These are phyloP conservation scores for Ambastaia sidthimunki DNA, from an alignment of 2,797 vertebrate species.

Conservation along the genomic window DNA sequence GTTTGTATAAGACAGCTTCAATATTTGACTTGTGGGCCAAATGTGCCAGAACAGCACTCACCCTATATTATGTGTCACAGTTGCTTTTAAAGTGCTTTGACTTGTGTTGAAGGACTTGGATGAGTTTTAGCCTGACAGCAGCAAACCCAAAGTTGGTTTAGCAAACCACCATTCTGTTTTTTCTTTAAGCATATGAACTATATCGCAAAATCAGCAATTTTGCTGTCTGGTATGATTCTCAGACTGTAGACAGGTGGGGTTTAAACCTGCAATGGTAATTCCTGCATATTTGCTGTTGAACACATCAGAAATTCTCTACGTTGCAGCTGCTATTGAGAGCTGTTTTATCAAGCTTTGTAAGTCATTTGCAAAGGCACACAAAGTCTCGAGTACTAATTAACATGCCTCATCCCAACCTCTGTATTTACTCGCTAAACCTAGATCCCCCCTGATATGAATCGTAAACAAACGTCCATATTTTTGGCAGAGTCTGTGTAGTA, in stretches of 20 bases:
- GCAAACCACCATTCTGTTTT: not conserved
- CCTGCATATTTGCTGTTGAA: slow-evolving; percentile 10
- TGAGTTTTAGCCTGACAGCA: not conserved
- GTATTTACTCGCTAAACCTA: slow-evolving; percentile 60
- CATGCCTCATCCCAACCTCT: slow-evolving; percentile 53
- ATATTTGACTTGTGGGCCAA: slow-evolving; percentile 15
- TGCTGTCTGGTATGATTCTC: slow-evolving; percentile 6
- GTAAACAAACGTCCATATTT: slow-evolving; percentile 64
- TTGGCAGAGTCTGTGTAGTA: slow-evolving; percentile 61
- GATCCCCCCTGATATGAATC: slow-evolving; percentile 58
- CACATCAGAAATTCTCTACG: slow-evolving; percentile 45
- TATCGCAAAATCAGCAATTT: slow-evolving; percentile 26
- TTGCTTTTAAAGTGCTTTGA: not conserved
- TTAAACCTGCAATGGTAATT: not conserved
- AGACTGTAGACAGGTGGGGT: slow-evolving; percentile 13
- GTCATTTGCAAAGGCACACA: slow-evolving; percentile 50
- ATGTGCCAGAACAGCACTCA: not conserved
- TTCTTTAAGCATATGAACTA: slow-evolving; percentile 1
- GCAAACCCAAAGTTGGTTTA: slow-evolving; percentile 2
- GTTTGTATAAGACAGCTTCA: slow-evolving; percentile 1
- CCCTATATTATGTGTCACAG: not conserved
- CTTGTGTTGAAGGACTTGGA: not conserved
- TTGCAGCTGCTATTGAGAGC: slow-evolving; percentile 33
- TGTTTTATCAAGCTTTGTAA: slow-evolving; percentile 42
- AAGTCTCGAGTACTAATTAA: slow-evolving; percentile 58